A percentile compares a stretch with the other conserved stretches of the same genome.
These are phyloP conservation scores for Torymus aiolomorphi DNA, from an alignment of 2,888 invertebrate species.

Conservation along the genomic window DNA sequence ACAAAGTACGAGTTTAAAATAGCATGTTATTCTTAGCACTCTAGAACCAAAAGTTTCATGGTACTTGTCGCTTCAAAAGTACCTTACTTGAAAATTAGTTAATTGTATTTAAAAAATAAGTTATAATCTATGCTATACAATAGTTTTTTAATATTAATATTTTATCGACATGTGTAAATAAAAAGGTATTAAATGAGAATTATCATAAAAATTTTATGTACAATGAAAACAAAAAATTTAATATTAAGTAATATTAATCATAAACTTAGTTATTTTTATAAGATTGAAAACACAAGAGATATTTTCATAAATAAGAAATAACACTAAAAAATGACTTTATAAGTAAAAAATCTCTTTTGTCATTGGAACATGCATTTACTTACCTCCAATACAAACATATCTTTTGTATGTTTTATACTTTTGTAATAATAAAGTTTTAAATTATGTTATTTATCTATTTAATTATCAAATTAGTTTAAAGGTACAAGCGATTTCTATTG, in stretches of 20 bases:
- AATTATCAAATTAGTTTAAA: too few species aligned
- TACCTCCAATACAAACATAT: conserved; percentile 25
- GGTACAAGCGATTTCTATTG: too few species aligned
- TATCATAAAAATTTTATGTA: neutral
- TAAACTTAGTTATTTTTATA: conserved; percentile 1
- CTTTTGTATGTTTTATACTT: too few species aligned
- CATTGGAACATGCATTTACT: conserved; percentile 23
- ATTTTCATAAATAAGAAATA: too few species aligned
- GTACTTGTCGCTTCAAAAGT: neutral
- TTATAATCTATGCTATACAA: conserved; percentile 20
- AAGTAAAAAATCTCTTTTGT: neutral
- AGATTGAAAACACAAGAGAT: neutral
- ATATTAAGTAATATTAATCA: neutral
- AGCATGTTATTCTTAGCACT: conserved; percentile 18
- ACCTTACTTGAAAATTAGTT: neutral
- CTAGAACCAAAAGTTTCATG: conserved; percentile 4
- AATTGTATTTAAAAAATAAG: conserved; percentile 16
- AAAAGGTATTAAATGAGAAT: conserved; percentile 3
- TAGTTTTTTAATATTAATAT: neutral
- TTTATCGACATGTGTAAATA: neutral
- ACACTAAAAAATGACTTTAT: neutral
- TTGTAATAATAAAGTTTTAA: too few species aligned
- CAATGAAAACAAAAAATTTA: conserved; percentile 3
- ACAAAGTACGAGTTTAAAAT: conserved; percentile 5
- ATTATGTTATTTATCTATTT: too few species aligned